A percentile compares a stretch with the other conserved stretches of the same genome.
Conservation (phyloP, 2,113 vertebrate genomes). For the Bostrychus sinensis region DNA sequence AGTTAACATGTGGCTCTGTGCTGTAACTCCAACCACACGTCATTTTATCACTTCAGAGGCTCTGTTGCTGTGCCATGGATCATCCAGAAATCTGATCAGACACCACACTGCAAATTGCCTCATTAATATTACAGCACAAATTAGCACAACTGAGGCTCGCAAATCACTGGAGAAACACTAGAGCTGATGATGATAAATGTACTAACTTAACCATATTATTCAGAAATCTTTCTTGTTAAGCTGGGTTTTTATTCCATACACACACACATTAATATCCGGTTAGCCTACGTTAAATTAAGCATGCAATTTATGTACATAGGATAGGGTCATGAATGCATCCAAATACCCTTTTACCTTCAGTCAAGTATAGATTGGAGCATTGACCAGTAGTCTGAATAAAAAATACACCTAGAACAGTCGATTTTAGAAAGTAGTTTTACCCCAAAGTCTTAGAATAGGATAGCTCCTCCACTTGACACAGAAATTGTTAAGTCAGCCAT, state of each 20-base stretch:
- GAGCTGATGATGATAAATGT: neutral
- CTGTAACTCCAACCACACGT: slow-evolving; percentile 20
- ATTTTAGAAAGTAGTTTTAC: too few species aligned
- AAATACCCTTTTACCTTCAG: too few species aligned
- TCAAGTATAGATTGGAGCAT: too few species aligned
- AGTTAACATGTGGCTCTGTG: slow-evolving; percentile 27
- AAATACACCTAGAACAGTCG: too few species aligned
- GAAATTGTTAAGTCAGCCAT: too few species aligned
- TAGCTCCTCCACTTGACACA: too few species aligned
- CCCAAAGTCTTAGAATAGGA: too few species aligned
- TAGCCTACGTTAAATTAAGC: too few species aligned
- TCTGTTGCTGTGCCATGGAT: slow-evolving; percentile 11
- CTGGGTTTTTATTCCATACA: neutral
- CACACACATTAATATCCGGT: too few species aligned
- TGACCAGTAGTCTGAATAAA: too few species aligned
- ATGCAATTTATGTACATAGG: too few species aligned
- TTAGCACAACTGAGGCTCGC: neutral
- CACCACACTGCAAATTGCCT: slow-evolving; percentile 11
- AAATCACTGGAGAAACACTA: neutral
- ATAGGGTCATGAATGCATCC: too few species aligned
- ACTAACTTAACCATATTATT: neutral
- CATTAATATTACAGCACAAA: slow-evolving; percentile 47
- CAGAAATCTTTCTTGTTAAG: neutral
- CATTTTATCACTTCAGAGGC: slow-evolving; percentile 33
- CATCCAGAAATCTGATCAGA: slow-evolving; percentile 48